Evolutionary conservation across 2,113 vertebrate genomes (phyloP), one percentile per base, ranked within the genome.

Genomic region (Glaucomys volans): DNA sequence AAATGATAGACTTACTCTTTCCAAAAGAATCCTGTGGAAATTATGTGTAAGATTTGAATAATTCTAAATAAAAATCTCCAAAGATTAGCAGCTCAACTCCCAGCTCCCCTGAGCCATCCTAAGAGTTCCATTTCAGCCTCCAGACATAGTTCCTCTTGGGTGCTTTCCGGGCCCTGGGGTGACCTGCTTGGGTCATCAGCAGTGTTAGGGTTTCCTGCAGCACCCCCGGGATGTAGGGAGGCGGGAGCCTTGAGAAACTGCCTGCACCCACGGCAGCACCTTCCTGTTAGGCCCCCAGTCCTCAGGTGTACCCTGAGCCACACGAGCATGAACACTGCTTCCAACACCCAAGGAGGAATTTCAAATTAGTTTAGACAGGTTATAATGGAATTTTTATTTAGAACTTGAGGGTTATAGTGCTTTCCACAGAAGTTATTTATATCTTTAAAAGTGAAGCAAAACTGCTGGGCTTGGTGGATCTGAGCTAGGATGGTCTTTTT

Each of bases 381-480:
- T 91, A 82, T 28, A 30, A 52, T 0, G 26, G 44, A 94, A 40
- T 85, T 95, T 96, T 83, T 77, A 90, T 95, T 95, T 83, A 85
- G 96, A 81, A 95, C 97, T 85, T 79, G 88, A 93, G 40, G 94
- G 95, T 90, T 64, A 71, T 40, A 40, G 80, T 35, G 69, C 92
- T 92, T 97, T 95, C 91, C 83, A 40, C 42, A 95, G 35, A 66
- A 76, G 47, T 47, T 0, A 0, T 24, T 87, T 72, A 5, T 67
- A 90, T 84, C 80, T 85, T 85, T 20, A 87, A 66, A 80, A 94
- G 22, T 0, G 0, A 35, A 14, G 7, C 9, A 6, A 8, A 47
- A 77, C 50, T 2, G 54, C 8, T 22, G 10, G 8, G 2, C 18
- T 72, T 20, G 13, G 81, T 8, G 82, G n/a, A 20, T 32, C 86